Base-by-base conservation (phyloP, 2,113 vertebrate species). In the Pachypanchax playfairii region DNA sequence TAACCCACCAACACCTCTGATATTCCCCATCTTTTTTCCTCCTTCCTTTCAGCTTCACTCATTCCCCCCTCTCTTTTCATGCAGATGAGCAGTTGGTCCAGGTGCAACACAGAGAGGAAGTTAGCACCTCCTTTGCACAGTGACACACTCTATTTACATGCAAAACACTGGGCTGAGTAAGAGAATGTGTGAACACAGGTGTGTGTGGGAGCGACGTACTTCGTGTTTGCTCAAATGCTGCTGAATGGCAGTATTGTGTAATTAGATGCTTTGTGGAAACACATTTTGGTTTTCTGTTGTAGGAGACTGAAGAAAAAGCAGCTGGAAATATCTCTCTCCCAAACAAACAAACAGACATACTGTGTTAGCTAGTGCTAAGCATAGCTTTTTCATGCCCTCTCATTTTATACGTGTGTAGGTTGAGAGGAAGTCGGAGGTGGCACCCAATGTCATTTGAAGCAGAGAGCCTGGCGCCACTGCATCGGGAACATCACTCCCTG, bases 401-500 rank as follows among this genome's bases (percentile, higher is more conserved):
- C 77, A 86, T 86, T 83, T 87, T 65, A 54, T 66, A 44, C 71
- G 65, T 66, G 69, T 80, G 74, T 79, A 83, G 75, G 80, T 58
- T 75, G 61, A 74, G 69, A 87, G 85, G 85, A 88, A 82, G 86
- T 77, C 63, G 31, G 85, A 77, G 87, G 87, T 88, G 77, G 85
- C 85, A 87, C 87, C 83, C 84, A 76, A 68, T 83, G 90, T 84
- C 86, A 90, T 89, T 80, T 86, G 75, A 87, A 85, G 79, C 72
- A 41, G 63, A 87, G 81, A 64, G 85, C 69, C 85, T 83, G 90
- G 87, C 87, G 86, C 88, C 89, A 84, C 84, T 43, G 82, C 90
- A 86, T 85, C 85, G 79, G 85, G 70, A 70, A 80, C 85, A 85
- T 89, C 82, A 65, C 80, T 89, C 83, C 73, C 87, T 86, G 85